phyloP scores from a whole-genome alignment of 2,113 vertebrate genomes.

The Spizaetus ornatus region DNA sequence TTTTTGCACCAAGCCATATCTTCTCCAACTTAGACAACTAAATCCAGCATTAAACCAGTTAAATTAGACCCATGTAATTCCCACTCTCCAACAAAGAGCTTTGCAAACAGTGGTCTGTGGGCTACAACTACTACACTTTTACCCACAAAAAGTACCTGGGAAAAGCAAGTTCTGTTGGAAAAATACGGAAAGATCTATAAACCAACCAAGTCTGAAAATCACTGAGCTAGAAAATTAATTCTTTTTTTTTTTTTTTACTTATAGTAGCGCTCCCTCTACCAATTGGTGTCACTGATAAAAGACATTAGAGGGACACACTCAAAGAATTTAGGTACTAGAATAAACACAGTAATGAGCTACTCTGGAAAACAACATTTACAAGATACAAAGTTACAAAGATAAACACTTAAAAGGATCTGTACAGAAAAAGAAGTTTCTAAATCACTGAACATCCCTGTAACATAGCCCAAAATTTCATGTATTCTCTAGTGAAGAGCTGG shows the following conservation, averaged over 20 bases:
- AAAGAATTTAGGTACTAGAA: background rate
- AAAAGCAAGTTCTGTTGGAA: background rate
- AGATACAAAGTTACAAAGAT: background rate
- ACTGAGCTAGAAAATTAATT: background rate
- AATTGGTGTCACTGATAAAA: background rate
- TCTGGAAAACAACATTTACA: background rate
- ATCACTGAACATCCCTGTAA: background rate
- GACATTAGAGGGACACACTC: background rate
- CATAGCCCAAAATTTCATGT: background rate
- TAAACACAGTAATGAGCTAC: background rate
- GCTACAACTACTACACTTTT: background rate
- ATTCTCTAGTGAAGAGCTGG: background rate
- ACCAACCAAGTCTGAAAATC: background rate
- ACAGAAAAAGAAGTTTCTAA: background rate
- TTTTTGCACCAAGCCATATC: background rate
- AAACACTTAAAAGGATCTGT: background rate
- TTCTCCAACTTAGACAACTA: background rate
- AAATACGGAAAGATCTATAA: background rate
- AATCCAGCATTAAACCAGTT: background rate
- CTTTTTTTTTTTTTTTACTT: background rate
- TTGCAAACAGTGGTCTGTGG: background rate
- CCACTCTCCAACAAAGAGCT: background rate
- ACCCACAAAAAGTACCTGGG: background rate
- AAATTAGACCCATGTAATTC: background rate
- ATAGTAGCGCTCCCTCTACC: background rate